Conservation (phyloP, 2,113 vertebrate species). For the Caranx melampygus region DNA sequence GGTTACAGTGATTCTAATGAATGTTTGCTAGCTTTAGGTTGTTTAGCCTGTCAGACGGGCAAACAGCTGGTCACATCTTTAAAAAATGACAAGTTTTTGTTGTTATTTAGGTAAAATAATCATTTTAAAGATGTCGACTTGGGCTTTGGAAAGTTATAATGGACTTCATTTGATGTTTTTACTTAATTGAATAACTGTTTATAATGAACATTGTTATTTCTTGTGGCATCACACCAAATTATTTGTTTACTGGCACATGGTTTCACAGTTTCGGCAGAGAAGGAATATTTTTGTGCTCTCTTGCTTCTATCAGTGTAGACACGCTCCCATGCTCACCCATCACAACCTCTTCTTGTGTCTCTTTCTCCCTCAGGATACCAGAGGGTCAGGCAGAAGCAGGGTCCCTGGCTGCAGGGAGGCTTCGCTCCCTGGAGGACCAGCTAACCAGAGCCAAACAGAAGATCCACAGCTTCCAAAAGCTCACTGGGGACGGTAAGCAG, state of each 20-base stretch:
- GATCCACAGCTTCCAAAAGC: constrained; percentile 95
- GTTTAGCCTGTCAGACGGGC: background rate
- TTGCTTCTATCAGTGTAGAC: background rate
- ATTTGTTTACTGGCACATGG: background rate
- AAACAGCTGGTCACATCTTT: background rate
- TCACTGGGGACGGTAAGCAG: constrained; percentile 89
- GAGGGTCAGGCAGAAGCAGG: constrained; percentile 93
- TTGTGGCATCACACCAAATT: background rate
- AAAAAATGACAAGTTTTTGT: background rate
- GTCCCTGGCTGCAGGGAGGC: constrained; percentile 88
- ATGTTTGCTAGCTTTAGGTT: background rate
- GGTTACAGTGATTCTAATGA: background rate
- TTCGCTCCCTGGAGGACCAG: constrained; percentile 95
- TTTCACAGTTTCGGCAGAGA: background rate
- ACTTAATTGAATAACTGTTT: background rate
- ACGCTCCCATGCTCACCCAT: background rate
- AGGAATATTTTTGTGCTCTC: background rate
- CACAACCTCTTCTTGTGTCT: constrained; percentile 31
- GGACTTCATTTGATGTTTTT: background rate
- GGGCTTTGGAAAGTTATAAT: background rate
- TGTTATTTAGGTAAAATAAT: background rate
- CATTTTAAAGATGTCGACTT: background rate
- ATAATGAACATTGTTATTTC: constrained; percentile 5
- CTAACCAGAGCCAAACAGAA: constrained; percentile 97
- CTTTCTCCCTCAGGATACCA: constrained; percentile 87